These are phyloP conservation scores for Drosophila watanabei DNA, from an alignment of 1,140 invertebrate genomes.

Conservation along the genomic window DNA sequence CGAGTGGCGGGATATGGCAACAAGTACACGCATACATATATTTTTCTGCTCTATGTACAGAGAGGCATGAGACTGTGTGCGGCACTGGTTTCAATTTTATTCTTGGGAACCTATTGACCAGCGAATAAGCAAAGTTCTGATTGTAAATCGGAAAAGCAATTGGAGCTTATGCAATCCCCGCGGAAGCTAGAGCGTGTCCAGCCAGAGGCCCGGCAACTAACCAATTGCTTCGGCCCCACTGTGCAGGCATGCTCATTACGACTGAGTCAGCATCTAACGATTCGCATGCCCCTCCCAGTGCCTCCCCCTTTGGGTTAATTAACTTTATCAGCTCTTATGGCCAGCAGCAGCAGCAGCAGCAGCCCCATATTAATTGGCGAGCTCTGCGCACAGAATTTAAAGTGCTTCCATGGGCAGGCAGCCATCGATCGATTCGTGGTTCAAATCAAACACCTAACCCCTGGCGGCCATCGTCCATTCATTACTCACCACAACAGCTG, in stretches of 20 bases:
- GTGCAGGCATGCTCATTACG: constrained; percentile 54
- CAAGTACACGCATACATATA: constrained; percentile 18
- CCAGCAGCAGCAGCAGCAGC: not conserved
- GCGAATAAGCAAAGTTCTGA: not conserved
- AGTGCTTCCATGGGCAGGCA: constrained; percentile 32
- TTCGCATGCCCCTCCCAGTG: constrained; percentile 47
- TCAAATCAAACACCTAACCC: constrained; percentile 2
- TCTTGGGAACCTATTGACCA: not conserved
- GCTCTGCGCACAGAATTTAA: constrained; percentile 66
- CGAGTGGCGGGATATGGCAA: constrained; percentile 21
- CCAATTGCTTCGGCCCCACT: constrained; percentile 36
- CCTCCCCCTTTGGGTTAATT: constrained; percentile 61
- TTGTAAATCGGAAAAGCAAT: not conserved
- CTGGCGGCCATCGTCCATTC: not conserved
- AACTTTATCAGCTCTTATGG: constrained; percentile 75
- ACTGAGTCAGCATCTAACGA: constrained; percentile 77
- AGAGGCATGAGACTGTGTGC: not conserved
- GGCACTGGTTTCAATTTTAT: constrained; percentile 9
- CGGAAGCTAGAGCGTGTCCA: constrained; percentile 8
- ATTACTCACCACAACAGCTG: constrained; percentile 61
- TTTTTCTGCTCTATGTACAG: constrained; percentile 5
- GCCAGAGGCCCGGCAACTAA: constrained; percentile 14
- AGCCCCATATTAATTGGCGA: constrained; percentile 26
- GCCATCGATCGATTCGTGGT: constrained; percentile 26
- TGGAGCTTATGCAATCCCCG: constrained; percentile 32